These are phyloP conservation scores for Mustelus asterias DNA, from an alignment of 2,113 vertebrate species.

Conservation along the genomic window DNA sequence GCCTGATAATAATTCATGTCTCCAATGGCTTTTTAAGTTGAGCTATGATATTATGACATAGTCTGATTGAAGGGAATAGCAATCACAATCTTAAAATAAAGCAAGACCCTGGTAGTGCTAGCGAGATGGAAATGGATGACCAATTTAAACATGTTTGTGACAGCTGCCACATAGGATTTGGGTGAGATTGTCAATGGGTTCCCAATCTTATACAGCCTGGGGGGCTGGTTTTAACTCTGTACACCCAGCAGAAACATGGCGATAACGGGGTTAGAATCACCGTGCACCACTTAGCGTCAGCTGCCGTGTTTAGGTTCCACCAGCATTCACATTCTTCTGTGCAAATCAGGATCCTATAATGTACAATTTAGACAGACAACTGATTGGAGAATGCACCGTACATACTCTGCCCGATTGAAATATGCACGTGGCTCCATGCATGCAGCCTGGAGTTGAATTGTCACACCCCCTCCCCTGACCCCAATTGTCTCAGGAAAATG, in stretches of 20 bases:
- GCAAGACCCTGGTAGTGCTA: background rate
- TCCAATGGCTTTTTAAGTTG: background rate
- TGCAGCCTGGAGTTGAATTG: background rate
- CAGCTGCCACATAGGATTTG: background rate
- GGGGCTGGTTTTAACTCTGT: background rate
- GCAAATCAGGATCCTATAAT: background rate
- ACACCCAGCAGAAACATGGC: background rate
- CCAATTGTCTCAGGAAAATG: background rate
- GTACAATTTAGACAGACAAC: background rate
- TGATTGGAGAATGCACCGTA: background rate
- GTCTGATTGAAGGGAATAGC: background rate
- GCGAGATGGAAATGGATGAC: background rate
- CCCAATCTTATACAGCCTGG: background rate
- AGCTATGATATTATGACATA: background rate
- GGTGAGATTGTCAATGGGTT: background rate
- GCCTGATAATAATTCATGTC: background rate
- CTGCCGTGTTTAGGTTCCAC: background rate
- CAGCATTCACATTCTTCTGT: background rate
- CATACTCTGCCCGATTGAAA: background rate
- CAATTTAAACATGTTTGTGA: background rate
- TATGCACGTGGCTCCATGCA: background rate
- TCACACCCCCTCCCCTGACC: background rate
- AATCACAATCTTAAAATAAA: background rate
- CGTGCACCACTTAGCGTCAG: background rate
- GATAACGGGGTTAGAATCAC: background rate